Evolutionary conservation across 2,113 vertebrate genomes (phyloP), one percentile per base, ranked within the genome.

Genomic region (Plestiodon gilberti): DNA sequence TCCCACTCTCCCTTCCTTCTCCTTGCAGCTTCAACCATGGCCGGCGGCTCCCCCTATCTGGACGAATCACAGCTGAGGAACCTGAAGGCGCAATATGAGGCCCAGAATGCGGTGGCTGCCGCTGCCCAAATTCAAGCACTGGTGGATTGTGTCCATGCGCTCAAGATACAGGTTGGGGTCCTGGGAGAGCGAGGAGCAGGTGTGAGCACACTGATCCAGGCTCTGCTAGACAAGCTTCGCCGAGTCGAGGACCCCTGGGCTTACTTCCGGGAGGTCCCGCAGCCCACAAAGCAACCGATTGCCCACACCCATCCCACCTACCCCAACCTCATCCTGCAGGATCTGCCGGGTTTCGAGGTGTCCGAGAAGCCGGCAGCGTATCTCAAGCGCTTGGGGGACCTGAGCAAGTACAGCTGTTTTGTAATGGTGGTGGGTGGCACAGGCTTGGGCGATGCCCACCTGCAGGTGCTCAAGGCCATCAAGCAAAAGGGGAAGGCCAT

Each of bases 281-380:
- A 57, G 11, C 43, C 80, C 14, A 52, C 73, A 2, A 57, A 11
- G 17, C 77, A 62, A 1, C 62, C 76, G 0, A 6, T 43, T 6
- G 3, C 5, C 38, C 69, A 86, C 35, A 1, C 28, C 25, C 90
- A 90, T 20, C 91, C 89, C 2, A 38, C 71, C 15, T 78, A 84
- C 65, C 89, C 89, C 23, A 81, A 88, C 67, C 85, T 91, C 4
- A 61, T 62, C 6, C 77, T 92, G 35, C 69, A 84, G 1, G 89
- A 91, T 3, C 76, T 85, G 43, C 89, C 89, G 0, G 85, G 89
- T 55, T 90, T 90, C 4, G 69, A 69, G 8, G 30, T n/a, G 2
- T 17, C 62, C 0, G 91, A 92, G 76, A 78, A 74, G 0, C 23
- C 75, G 1, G 20, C 74, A 1, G 25, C n/a, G 2, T 90, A 90